phyloP scores from a whole-genome alignment of 2,888 invertebrate genomes.

The Patella depressa region DNA sequence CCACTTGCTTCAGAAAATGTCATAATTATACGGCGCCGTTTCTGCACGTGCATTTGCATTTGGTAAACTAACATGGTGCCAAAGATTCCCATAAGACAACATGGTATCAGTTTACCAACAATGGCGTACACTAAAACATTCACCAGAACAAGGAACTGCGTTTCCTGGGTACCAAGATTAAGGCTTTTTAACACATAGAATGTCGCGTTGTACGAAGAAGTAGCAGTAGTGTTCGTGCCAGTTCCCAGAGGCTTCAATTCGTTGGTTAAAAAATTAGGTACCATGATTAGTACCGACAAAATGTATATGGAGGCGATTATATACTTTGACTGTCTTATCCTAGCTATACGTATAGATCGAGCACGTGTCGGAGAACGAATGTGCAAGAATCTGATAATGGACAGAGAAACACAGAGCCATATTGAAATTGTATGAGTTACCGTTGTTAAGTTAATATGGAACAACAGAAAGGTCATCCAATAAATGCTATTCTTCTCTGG shows the following conservation, averaged over 20 bases:
- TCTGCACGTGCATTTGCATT: conserved; percentile 55
- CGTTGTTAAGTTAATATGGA: conserved; percentile 91
- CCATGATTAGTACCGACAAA: conserved; percentile 87
- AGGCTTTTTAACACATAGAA: conserved; percentile 51
- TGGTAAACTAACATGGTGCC: conserved; percentile 69
- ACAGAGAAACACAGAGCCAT: conserved; percentile 90
- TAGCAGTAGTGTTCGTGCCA: conserved; percentile 16
- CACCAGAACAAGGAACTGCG: conserved; percentile 51
- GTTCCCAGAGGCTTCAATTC: conserved; percentile 46
- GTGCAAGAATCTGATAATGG: conserved; percentile 86
- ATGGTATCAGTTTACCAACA: conserved; percentile 90
- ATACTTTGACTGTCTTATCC: conserved; percentile 81
- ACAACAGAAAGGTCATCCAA: conserved; percentile 73
- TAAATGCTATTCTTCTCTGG: conserved; percentile 61
- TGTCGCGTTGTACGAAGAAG: conserved; percentile 29
- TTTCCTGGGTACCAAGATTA: conserved; percentile 51
- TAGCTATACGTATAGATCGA: conserved; percentile 76
- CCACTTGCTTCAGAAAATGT: conserved; percentile 56
- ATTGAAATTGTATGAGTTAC: conserved; percentile 91
- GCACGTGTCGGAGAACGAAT: conserved; percentile 84
- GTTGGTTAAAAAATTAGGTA: conserved; percentile 87
- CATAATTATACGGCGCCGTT: conserved; percentile 51
- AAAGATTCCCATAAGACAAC: conserved; percentile 84
- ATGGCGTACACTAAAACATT: conserved; percentile 95
- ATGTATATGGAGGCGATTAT: conserved; percentile 85